Conservation (phyloP, 1,140 invertebrate genomes). For the Linepithema humile region DNA sequence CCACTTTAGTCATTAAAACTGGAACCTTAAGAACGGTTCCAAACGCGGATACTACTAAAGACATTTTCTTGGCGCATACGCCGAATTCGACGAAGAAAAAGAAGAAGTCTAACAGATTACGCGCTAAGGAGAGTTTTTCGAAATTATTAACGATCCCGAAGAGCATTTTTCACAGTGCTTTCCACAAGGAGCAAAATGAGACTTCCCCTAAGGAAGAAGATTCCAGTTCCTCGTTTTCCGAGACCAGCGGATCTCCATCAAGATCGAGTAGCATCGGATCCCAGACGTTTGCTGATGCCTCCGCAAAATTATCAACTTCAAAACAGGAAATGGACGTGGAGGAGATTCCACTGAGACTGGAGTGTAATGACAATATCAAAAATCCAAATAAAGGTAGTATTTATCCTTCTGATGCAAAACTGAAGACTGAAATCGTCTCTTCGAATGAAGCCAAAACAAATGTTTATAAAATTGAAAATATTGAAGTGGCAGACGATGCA, state of each 20-base stretch:
- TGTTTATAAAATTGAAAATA: neutral
- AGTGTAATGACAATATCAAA: slow-evolving; percentile 17
- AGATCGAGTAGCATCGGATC: slow-evolving; percentile 75
- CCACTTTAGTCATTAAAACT: slow-evolving; percentile 80
- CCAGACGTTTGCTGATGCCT: slow-evolving; percentile 35
- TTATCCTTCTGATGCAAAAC: neutral
- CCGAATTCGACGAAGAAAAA: slow-evolving; percentile 53
- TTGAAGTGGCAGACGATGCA: neutral
- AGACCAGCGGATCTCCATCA: slow-evolving; percentile 57
- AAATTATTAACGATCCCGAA: slow-evolving; percentile 80
- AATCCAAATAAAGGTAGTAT: neutral
- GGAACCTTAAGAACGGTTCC: slow-evolving; percentile 78
- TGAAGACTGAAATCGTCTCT: neutral
- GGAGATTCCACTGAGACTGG: slow-evolving; percentile 17
- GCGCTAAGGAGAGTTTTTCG: slow-evolving; percentile 75
- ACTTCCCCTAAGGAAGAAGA: slow-evolving; percentile 56
- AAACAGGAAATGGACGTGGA: neutral
- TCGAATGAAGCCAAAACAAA: neutral
- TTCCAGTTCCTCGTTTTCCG: slow-evolving; percentile 49
- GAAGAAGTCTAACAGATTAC: slow-evolving; percentile 62
- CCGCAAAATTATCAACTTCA: slow-evolving; percentile 18
- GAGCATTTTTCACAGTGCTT: slow-evolving; percentile 79
- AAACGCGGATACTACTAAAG: slow-evolving; percentile 65
- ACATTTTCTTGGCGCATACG: slow-evolving; percentile 65
- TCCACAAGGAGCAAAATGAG: slow-evolving; percentile 75